Percentiles rank a stretch among this genome's conserved stretches.
Evolutionary conservation across 2,888 invertebrate genomes (phyloP).

Genomic region (Stenurella melanura): DNA sequence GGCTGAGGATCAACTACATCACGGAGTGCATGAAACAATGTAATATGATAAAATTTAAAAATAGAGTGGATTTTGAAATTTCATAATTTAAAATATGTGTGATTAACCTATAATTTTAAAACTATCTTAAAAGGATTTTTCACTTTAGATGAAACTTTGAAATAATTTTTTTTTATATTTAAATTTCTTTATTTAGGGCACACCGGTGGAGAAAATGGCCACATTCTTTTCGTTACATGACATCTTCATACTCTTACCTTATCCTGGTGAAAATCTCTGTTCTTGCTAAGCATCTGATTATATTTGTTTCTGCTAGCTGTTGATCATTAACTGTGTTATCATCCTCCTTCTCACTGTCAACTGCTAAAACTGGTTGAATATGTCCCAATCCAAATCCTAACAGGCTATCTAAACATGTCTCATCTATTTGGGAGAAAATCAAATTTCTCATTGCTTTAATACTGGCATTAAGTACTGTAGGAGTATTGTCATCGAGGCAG

Average conservation of each 20-base stretch:
- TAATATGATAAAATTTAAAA: no score
- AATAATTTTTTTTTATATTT: no score
- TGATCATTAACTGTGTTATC: conserved; percentile 87
- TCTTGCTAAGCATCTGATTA: conserved; percentile 83
- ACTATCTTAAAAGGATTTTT: no score
- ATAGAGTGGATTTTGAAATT: no score
- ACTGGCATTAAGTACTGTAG: conserved; percentile 84
- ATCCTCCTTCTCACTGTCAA: conserved; percentile 71
- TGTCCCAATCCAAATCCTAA: conserved; percentile 80
- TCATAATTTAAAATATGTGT: no score
- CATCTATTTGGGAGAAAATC: conserved; percentile 86
- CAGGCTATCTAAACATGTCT: conserved; percentile 82
- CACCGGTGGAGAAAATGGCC: no score
- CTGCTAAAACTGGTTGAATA: conserved; percentile 77
- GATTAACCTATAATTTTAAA: no score
- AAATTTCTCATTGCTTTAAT: conserved; percentile 85
- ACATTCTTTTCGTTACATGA: neutral
- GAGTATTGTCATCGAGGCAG: conserved; percentile 89
- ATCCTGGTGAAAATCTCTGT: conserved; percentile 86
- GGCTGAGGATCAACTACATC: no score
- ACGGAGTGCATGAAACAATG: no score
- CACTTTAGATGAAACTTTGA: no score
- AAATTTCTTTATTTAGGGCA: no score
- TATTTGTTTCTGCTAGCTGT: conserved; percentile 88
- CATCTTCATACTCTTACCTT: conserved; percentile 70